Evolutionary conservation across 2,113 vertebrate species (phyloP).

Genomic region (Crotalus horridus): DNA sequence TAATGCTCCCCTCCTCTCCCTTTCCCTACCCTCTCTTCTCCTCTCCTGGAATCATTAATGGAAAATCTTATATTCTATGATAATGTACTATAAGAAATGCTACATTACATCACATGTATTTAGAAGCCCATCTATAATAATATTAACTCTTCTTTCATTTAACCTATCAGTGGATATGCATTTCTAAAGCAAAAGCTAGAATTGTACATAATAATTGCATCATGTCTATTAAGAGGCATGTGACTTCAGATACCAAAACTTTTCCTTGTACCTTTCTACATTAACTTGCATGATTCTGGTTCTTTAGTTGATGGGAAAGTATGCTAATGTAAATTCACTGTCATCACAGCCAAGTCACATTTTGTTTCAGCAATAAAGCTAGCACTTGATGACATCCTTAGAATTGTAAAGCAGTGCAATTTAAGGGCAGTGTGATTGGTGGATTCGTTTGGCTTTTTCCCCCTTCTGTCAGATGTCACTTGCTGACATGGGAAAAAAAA

Average conservation of each 20-base stretch:
- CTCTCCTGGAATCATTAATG: not conserved
- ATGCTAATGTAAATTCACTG: not conserved
- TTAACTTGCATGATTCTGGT: not conserved
- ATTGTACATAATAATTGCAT: not conserved
- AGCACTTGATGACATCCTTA: not conserved
- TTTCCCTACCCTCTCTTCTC: not conserved
- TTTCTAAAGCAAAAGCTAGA: slow-evolving; percentile 19
- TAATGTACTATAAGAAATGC: not conserved
- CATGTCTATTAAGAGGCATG: not conserved
- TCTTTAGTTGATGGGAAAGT: not conserved
- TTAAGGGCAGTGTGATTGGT: not conserved
- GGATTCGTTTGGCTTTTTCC: not conserved
- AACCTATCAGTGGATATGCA: slow-evolving; percentile 15
- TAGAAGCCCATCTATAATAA: slow-evolving; percentile 22
- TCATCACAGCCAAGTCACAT: not conserved
- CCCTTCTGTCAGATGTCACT: not conserved
- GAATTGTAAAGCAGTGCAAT: not conserved
- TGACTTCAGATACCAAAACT: slow-evolving; percentile 14
- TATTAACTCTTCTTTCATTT: not conserved
- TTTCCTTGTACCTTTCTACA: not conserved
- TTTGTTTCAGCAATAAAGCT: not conserved
- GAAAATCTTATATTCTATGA: slow-evolving; percentile 26
- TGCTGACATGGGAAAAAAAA: not conserved
- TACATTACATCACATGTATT: slow-evolving; percentile 17
- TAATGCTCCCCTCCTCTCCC: not conserved